phyloP scores from a whole-genome alignment of 2,113 vertebrate genomes.

The Myrmophylax atrothorax region DNA sequence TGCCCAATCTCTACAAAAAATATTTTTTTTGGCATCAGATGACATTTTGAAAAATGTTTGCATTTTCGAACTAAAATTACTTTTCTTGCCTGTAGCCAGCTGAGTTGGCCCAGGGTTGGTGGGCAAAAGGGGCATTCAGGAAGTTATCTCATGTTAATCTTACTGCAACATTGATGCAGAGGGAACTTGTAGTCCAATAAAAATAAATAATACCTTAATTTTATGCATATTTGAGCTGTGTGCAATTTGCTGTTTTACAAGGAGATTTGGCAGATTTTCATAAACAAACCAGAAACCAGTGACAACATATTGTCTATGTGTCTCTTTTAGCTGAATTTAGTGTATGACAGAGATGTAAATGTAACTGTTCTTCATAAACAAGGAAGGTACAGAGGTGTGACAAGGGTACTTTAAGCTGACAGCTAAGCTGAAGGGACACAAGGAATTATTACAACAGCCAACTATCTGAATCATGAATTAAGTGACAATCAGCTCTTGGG shows the following conservation, averaged over 20 bases:
- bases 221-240: neutral
- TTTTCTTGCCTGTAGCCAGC: conserved; percentile 27
- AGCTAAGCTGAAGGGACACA: neutral
- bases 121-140: neutral
- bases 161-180: neutral
- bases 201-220: conserved; percentile 24
- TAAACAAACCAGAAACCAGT: neutral
- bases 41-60: conserved; percentile 48
- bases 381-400: neutral
- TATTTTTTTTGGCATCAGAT: neutral
- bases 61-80: conserved; percentile 32
- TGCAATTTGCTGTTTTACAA: neutral
- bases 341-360: neutral
- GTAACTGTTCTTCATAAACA: neutral
- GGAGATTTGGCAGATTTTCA: neutral
- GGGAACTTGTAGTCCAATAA: neutral
- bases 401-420: neutral
- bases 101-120: neutral
- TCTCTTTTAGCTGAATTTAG: neutral
- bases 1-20: neutral
- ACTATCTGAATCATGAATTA: neutral
- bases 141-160: neutral
- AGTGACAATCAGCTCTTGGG: neutral
- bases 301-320: neutral
- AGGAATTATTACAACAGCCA: neutral